Evolutionary conservation across 1,140 invertebrate species (phyloP).

Genomic region (Maconellicoccus hirsutus): DNA sequence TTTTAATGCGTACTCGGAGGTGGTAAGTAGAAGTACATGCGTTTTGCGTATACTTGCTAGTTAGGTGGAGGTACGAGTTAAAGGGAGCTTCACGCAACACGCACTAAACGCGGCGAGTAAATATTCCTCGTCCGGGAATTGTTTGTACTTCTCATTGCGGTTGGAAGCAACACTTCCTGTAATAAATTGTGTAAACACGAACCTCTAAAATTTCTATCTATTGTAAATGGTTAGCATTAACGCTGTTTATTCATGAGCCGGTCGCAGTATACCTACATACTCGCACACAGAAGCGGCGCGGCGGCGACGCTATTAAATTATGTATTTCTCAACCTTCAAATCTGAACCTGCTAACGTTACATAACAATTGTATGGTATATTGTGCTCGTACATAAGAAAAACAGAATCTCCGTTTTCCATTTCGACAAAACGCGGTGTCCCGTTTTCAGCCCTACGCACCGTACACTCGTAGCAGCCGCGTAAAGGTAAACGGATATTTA

Average conservation of each 20-base stretch:
- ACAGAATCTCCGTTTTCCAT: background rate
- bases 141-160: background rate
- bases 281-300: no score
- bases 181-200: constrained; percentile 3
- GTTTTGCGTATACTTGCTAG: no score
- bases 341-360: no score
- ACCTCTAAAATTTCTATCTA: background rate
- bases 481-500: no score
- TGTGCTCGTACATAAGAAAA: background rate
- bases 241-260: constrained; percentile 2
- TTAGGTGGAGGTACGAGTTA: no score
- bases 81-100: background rate
- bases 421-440: no score
- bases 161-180: background rate
- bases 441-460: no score
- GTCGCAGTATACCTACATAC: background rate
- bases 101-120: constrained; percentile 7
- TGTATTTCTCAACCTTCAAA: background rate
- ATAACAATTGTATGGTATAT: background rate
- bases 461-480: no score
- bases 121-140: background rate
- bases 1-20: no score
- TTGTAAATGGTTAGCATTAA: background rate
- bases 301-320: background rate
- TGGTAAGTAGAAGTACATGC: no score